These are phyloP conservation scores for Misgurnus mizolepis DNA, from an alignment of 2,113 vertebrate genomes.

Conservation along the genomic window DNA sequence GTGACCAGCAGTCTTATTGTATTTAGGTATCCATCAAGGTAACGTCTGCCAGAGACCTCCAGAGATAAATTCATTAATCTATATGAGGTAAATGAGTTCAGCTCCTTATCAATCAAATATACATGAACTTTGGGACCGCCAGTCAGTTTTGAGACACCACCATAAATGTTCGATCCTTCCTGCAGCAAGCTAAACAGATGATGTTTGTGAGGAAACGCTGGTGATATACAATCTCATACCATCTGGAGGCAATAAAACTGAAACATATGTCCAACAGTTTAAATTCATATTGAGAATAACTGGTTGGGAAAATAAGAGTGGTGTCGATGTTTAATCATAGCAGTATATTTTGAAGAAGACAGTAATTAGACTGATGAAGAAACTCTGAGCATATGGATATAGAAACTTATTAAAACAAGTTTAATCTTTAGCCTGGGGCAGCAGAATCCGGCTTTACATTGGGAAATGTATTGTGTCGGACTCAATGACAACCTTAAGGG, in stretches of 20 bases:
- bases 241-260: conserved; percentile 59
- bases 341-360: conserved; percentile 25
- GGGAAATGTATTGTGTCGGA: too few relatives aligned
- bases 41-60: too few relatives aligned
- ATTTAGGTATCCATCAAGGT: too few relatives aligned
- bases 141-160: conserved; percentile 34
- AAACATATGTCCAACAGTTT: conserved; percentile 56
- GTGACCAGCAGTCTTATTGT: too few relatives aligned
- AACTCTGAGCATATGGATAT: neutral
- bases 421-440: neutral
- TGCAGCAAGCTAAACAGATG: conserved; percentile 20
- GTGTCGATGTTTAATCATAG: conserved; percentile 43
- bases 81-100: neutral
- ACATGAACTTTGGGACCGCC: conserved; percentile 28
- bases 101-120: conserved; percentile 30
- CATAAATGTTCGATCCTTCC: conserved; percentile 10
- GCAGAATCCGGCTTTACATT: too few relatives aligned
- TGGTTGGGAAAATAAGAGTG: conserved; percentile 50
- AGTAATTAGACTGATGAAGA: neutral
- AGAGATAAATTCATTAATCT: too few relatives aligned
- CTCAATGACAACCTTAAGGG: too few relatives aligned
- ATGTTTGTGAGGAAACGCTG: conserved; percentile 17
- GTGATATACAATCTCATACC: conserved; percentile 57
- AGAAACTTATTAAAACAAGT: conserved; percentile 1
- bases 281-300: conserved; percentile 55